Evolutionary conservation across 1,140 invertebrate genomes (phyloP).

Genomic region (Ganaspis sp.): DNA sequence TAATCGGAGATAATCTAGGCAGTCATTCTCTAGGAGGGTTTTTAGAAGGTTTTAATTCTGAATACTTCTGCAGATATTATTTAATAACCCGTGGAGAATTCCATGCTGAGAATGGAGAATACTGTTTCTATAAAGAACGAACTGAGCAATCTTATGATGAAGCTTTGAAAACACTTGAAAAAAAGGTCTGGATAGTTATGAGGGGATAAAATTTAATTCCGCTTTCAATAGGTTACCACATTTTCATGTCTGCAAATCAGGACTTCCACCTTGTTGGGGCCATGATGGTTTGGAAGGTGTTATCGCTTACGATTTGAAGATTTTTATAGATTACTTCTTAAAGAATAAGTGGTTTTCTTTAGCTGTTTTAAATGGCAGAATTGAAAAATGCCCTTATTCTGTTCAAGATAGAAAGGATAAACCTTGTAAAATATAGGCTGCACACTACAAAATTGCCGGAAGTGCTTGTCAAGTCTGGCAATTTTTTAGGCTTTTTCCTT

Average conservation of each 20-base stretch:
- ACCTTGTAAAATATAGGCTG: background rate
- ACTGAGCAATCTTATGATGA: constrained; percentile 1
- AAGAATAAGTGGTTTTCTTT: constrained; percentile 35
- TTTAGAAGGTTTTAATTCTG: constrained; percentile 36
- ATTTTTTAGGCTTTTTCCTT: constrained; percentile 26
- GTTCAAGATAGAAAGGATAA: background rate
- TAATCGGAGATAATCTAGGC: constrained; percentile 60
- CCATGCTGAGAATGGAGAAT: background rate
- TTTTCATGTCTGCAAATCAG: constrained; percentile 43
- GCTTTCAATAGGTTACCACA: constrained; percentile 36
- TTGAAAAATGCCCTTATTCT: background rate
- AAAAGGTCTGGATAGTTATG: constrained; percentile 1
- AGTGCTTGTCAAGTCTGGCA: constrained; percentile 12
- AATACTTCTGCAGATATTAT: constrained; percentile 45
- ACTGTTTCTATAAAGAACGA: background rate
- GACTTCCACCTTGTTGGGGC: constrained; percentile 40
- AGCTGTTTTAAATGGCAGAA: constrained; percentile 32
- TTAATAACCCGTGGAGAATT: background rate
- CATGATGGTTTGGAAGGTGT: constrained; percentile 47
- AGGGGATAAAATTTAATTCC: constrained; percentile 37
- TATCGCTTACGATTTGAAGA: constrained; percentile 36
- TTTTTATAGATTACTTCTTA: constrained; percentile 39
- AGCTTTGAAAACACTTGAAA: constrained; percentile 29
- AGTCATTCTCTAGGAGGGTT: constrained; percentile 61
- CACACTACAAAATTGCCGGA: constrained; percentile 13